phyloP scores from a whole-genome alignment of 92 coral and sea anemone species.

The Phenganax subtilis region DNA sequence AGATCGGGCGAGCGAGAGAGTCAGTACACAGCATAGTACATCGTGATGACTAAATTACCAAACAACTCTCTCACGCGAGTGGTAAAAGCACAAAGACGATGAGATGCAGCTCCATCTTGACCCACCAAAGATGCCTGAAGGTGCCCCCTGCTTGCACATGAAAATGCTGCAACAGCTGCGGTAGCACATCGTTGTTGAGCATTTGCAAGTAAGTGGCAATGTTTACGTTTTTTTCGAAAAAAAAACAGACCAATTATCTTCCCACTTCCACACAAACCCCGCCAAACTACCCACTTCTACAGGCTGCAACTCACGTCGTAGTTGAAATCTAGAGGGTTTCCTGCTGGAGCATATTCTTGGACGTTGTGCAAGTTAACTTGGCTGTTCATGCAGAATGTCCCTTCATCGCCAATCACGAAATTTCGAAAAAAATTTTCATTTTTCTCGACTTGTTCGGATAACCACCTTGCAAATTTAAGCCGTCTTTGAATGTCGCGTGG shows the following conservation, averaged over 20 bases:
- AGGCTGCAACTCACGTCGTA: no score
- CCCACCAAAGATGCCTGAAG: conserved; percentile 22
- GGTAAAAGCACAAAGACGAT: conserved; percentile 20
- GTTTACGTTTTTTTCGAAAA: conserved; percentile 13
- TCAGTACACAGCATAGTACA: conserved; percentile 20
- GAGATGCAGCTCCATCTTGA: conserved; percentile 20
- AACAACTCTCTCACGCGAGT: conserved; percentile 26
- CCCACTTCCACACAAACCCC: no score
- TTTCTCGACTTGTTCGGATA: neutral
- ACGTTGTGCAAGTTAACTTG: no score
- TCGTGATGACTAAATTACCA: conserved; percentile 10
- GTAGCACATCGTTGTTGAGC: conserved; percentile 14
- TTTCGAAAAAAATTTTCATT: conserved; percentile 18
- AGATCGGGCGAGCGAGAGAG: conserved; percentile 15
- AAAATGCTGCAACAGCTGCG: conserved; percentile 22
- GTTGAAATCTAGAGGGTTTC: no score
- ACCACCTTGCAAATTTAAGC: conserved; percentile 26
- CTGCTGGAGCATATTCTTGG: no score
- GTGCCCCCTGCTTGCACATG: conserved; percentile 5
- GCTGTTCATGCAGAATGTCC: no score
- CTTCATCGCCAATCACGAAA: conserved; percentile 20
- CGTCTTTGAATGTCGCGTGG: conserved; percentile 7
- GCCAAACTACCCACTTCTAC: no score
- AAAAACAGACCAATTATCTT: no score
- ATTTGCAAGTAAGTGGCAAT: conserved; percentile 14